A percentile compares a stretch with the other conserved stretches of the same genome.
These are phyloP conservation scores for Herpetotheres cachinnans DNA, from an alignment of 2,113 vertebrate species.

Conservation along the genomic window DNA sequence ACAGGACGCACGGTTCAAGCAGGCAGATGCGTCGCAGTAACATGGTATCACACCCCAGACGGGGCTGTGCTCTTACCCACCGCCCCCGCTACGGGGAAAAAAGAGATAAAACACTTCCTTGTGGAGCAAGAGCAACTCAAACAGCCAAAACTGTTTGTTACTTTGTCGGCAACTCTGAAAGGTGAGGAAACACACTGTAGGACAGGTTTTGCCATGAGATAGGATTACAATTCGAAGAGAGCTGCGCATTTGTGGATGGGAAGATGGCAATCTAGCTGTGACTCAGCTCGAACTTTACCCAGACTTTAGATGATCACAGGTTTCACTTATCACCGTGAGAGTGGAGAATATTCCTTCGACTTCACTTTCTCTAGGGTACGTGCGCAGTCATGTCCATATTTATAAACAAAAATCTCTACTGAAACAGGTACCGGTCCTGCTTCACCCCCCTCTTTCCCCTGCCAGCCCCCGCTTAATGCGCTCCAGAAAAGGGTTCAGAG, in stretches of 20 bases:
- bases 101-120: neutral
- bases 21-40: neutral
- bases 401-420: neutral
- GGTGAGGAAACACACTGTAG: neutral
- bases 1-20: neutral
- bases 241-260: neutral
- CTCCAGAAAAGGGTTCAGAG: too few species aligned
- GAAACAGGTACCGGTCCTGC: neutral
- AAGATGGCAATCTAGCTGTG: neutral
- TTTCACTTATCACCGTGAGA: neutral
- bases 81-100: neutral
- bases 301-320: neutral
- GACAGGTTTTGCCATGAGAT: neutral
- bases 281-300: neutral
- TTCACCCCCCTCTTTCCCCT: neutral
- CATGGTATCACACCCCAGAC: neutral
- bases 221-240: neutral
- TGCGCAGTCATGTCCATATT: fast-evolving
- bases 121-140: neutral
- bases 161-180: neutral
- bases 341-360: neutral
- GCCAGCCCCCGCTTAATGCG: fast-evolving
- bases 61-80: neutral
- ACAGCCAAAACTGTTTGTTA: neutral
- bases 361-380: neutral